Percentiles rank a stretch among this genome's conserved stretches.
Conservation (phyloP, 2,113 vertebrate species). For the Trematocara variabile region DNA sequence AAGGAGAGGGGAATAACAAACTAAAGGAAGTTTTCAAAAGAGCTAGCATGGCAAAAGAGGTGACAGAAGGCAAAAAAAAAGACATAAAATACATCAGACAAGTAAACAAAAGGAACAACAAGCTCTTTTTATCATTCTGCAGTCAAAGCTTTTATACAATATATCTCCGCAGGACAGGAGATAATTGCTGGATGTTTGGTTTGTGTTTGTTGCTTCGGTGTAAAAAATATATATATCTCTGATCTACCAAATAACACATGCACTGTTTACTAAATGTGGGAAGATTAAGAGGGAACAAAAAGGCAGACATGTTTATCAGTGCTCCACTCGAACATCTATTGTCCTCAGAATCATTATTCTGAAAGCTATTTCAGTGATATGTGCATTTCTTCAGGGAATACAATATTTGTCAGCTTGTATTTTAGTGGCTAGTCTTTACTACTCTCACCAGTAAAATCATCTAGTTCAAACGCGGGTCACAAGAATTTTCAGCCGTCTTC, state of each 20-base stretch:
- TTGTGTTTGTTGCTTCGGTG: neutral
- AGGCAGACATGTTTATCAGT: neutral
- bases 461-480: neutral
- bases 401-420: neutral
- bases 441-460: neutral
- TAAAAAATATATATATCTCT: neutral
- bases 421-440: neutral
- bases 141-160: neutral
- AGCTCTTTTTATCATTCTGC: neutral
- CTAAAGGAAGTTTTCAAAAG: neutral
- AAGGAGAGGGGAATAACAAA: neutral
- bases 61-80: neutral
- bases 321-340: neutral
- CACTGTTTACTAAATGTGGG: neutral
- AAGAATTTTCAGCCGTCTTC: neutral
- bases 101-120: neutral
- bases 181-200: neutral
- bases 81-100: neutral
- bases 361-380: neutral
- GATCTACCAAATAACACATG: neutral
- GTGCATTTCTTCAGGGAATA: neutral
- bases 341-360: neutral
- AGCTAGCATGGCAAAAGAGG: neutral
- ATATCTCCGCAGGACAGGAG: neutral
- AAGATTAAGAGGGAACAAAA: neutral